phyloP scores from a whole-genome alignment of 2,113 vertebrate genomes.

The Dasyornis broadbenti region DNA sequence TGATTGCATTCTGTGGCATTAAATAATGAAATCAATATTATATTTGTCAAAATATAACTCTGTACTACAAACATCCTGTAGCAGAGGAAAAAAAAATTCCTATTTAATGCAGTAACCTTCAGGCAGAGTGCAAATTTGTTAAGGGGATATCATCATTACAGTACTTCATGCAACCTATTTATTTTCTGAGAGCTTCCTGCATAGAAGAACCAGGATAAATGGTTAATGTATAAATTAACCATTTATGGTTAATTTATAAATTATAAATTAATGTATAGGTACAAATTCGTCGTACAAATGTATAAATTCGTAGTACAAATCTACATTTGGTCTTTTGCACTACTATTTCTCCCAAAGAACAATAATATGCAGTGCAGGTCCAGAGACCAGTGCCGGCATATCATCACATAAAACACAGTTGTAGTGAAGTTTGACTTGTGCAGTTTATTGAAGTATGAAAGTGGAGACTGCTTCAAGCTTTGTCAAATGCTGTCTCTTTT shows the following conservation, averaged over 20 bases:
- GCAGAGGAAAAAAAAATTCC: not conserved
- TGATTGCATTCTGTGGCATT: not conserved
- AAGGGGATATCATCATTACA: not conserved
- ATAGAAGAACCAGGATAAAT: not conserved
- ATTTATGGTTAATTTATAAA: too few relatives aligned
- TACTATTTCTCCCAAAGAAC: not conserved
- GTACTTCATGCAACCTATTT: not conserved
- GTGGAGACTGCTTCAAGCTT: not conserved
- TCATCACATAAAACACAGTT: not conserved
- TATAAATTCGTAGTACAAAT: not conserved
- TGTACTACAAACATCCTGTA: not conserved
- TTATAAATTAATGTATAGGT: too few relatives aligned
- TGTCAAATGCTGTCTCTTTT: not conserved
- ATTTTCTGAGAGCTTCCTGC: not conserved
- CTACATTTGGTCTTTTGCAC: not conserved
- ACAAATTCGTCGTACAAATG: too few relatives aligned
- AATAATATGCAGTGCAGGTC: not conserved
- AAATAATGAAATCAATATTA: not conserved
- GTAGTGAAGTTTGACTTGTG: not conserved
- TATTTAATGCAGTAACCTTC: not conserved
- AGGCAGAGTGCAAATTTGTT: not conserved
- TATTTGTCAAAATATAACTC: not conserved
- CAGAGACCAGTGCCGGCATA: fast-evolving
- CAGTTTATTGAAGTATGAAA: not conserved
- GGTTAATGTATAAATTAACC: too few relatives aligned